Evolutionary conservation across 2,888 invertebrate species (phyloP).

Genomic region (Seira musarum): DNA sequence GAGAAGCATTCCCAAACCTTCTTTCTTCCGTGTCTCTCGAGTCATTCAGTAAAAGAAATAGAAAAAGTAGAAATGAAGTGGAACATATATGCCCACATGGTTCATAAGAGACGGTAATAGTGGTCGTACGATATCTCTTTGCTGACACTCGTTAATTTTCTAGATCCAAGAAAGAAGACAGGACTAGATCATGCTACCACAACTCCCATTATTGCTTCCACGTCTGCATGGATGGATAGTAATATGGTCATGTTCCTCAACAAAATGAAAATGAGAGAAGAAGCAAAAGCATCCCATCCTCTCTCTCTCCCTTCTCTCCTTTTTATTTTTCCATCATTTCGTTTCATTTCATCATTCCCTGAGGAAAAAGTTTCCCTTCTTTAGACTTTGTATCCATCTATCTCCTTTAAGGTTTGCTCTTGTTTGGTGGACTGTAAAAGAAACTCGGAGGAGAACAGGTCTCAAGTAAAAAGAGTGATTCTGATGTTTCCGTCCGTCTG

Average conservation of each 20-base stretch:
- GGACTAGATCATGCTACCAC: constrained; percentile 7
- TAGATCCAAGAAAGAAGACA: constrained; percentile 31
- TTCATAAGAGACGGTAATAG: constrained; percentile 6
- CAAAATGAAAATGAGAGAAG: neutral
- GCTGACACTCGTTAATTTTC: constrained; percentile 51
- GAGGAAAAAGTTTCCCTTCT: constrained; percentile 23
- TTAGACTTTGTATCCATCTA: neutral
- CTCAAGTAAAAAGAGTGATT: constrained; percentile 16
- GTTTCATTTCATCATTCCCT: constrained; percentile 34
- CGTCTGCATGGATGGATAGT: neutral
- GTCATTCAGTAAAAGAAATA: neutral
- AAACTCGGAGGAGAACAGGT: neutral
- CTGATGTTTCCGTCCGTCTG: constrained; percentile 44
- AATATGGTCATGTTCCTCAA: neutral
- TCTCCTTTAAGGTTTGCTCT: neutral
- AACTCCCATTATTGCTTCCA: constrained; percentile 1
- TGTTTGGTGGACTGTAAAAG: constrained; percentile 1
- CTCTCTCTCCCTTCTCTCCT: too few relatives aligned
- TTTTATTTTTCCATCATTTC: constrained; percentile 31
- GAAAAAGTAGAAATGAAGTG: neutral
- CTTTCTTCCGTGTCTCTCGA: constrained; percentile 9
- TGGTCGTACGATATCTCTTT: constrained; percentile 36
- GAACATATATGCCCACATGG: neutral
- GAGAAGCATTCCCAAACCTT: neutral
- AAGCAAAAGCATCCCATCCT: constrained; percentile 6